Base-by-base conservation (phyloP, 2,888 invertebrate species). In the Trachelus stipa region DNA sequence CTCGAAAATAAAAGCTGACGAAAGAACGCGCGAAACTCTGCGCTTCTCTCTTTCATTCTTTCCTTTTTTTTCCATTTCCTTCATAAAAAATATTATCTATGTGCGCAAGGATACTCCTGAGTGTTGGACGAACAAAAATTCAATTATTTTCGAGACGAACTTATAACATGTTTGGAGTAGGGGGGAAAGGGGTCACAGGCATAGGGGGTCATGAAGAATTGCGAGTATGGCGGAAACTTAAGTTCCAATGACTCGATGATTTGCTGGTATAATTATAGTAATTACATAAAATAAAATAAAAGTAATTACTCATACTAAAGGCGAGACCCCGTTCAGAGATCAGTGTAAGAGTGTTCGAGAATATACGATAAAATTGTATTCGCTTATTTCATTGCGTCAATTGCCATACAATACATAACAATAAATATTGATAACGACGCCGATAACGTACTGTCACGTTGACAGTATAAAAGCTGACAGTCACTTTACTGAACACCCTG, bases 61-160 rank as follows among this genome's bases (percentile, higher is more conserved):
- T 34, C 76, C 73, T 31, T 71, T n/a, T 68, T 68, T 68, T 75
- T 76, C 69, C 77, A 11, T 34, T 34, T 76, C 75, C n/a, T 68
- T 75, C 73, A 40, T 37, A 79, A 74, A 77, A 77, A 77, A 77
- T 77, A 77, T 77, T 37, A 69, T 77, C 77, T 77, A 74, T 77
- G 40, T 56, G 73, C 71, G 75, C 71, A 73, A 76, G 33, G 76
- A 76, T 71, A 76, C 75, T 78, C 75, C 40, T 78, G 75, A 69
- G 78, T 78, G 75, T 75, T 75, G 75, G 78, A 78, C 75, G 75
- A 78, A 74, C 37, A 40, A 69, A 74, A 73, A 69, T 34, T 23
- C 23, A 33, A 34, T 68, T 71, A 73, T 71, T 40, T 75, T 71
- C 33, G 31, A 56, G 33, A 75, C 68, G 68, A 23, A 75, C 56